Base-by-base conservation (phyloP, 2,113 vertebrate species). In the Trinectes maculatus region DNA sequence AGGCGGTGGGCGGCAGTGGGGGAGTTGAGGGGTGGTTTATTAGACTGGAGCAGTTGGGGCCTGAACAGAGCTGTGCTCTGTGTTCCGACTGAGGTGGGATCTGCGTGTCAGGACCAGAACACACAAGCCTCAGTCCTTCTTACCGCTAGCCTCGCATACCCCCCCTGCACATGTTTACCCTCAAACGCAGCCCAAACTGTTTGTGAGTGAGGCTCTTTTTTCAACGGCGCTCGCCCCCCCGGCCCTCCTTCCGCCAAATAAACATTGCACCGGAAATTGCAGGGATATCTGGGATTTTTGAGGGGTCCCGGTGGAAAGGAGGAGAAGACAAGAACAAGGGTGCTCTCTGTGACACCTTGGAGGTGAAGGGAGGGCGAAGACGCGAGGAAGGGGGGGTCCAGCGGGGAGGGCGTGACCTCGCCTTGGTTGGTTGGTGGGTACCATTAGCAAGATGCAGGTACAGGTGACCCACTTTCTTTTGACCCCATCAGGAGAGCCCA, bases 181-280 rank as follows among this genome's bases (percentile, higher is more conserved):
- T 86, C 42, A 1, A 79, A 63, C 46, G 59, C 82, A 58, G 83
- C 70, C 84, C 83, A 66, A 82, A 84, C 84, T 88, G 87, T 90
- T 90, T 91, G 82, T 89, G 74, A 89, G 85, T 87, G 83, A 84
- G 83, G 74, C 71, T 87, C 76, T 84, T 87, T 89, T 85, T 83
- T 79, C 59, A 76, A 37, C 19, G 19, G 3, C 42, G 11, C 22
- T 24, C 22, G 2, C 7, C 26, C 8, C 60, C 65, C 82, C 70
- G 53, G 56, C 53, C 82, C 75, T 63, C 77, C 78, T 75, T 78
- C 85, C 60, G 58, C 87, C 89, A 91, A 90, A 93, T 89, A 92
- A 92, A 93, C 90, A 92, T 86, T 85, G 88, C 89, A 83, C 89
- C 91, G 91, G 91, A 93, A 93, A 93, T 93, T 93, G 85, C 89